phyloP scores from a whole-genome alignment of 2,797 vertebrate genomes.

The Coregonus sp. region DNA sequence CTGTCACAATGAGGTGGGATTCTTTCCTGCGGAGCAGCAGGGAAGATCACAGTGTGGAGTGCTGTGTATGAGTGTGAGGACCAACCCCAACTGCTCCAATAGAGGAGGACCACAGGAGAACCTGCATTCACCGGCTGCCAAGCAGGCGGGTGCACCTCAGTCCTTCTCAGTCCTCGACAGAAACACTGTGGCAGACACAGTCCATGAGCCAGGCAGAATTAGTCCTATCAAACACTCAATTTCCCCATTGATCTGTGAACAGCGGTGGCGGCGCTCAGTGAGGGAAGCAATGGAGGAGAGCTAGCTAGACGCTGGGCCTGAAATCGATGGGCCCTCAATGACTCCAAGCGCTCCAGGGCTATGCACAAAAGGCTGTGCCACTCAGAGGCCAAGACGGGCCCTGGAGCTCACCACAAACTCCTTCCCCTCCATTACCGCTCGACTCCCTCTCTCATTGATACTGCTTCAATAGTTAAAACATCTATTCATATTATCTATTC shows the following conservation, averaged over 20 bases:
- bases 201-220: conserved; percentile 49
- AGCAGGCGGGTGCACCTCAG: not conserved
- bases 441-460: conserved; percentile 31
- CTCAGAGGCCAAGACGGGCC: conserved; percentile 19
- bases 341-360: conserved; percentile 30
- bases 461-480: conserved; percentile 32
- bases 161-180: not conserved
- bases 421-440: not conserved
- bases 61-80: not conserved
- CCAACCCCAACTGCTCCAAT: not conserved
- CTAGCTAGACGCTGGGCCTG: conserved; percentile 9
- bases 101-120: not conserved
- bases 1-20: not conserved
- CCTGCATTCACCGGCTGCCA: not conserved
- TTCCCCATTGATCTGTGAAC: conserved; percentile 53
- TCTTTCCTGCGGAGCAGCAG: not conserved
- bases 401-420: conserved; percentile 19
- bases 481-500: conserved; percentile 44
- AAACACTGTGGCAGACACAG: not conserved
- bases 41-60: not conserved
- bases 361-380: conserved; percentile 15
- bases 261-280: conserved; percentile 28
- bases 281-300: conserved; percentile 16
- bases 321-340: conserved; percentile 57
- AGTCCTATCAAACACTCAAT: conserved; percentile 49